Conservation (phyloP, 2,888 invertebrate species). For the Parapristionchus giblindavisi region DNA sequence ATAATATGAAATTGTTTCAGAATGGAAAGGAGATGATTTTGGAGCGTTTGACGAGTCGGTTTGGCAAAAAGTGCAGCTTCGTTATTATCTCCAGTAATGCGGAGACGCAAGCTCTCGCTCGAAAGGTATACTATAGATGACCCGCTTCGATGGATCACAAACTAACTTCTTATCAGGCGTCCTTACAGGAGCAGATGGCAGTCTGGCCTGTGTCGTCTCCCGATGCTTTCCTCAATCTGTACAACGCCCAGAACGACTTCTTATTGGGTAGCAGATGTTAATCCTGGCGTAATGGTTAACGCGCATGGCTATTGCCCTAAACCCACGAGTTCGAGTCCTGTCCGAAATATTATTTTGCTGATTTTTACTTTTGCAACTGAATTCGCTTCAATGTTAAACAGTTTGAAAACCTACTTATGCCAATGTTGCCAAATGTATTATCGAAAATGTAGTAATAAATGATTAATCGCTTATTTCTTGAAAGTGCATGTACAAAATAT, state of each 20-base stretch:
- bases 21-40: constrained; percentile 23
- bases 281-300: too few relatives aligned
- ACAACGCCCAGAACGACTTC: constrained; percentile 30
- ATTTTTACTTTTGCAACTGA: too few relatives aligned
- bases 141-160: neutral
- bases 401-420: too few relatives aligned
- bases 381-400: too few relatives aligned
- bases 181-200: constrained; percentile 28
- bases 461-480: too few relatives aligned
- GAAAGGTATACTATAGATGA: constrained; percentile 3
- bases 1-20: constrained; percentile 1
- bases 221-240: constrained; percentile 9
- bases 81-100: constrained; percentile 23
- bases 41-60: constrained; percentile 8
- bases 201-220: constrained; percentile 30
- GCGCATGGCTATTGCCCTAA: too few relatives aligned
- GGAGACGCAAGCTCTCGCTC: constrained; percentile 23
- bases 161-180: neutral
- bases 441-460: too few relatives aligned
- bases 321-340: too few relatives aligned
- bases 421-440: too few relatives aligned
- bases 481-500: too few relatives aligned
- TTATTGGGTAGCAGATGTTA: too few relatives aligned
- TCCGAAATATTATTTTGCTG: too few relatives aligned
- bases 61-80: constrained; percentile 36